Evolutionary conservation across 2,888 invertebrate species (phyloP).

Genomic region (Mellilla xanthometata): DNA sequence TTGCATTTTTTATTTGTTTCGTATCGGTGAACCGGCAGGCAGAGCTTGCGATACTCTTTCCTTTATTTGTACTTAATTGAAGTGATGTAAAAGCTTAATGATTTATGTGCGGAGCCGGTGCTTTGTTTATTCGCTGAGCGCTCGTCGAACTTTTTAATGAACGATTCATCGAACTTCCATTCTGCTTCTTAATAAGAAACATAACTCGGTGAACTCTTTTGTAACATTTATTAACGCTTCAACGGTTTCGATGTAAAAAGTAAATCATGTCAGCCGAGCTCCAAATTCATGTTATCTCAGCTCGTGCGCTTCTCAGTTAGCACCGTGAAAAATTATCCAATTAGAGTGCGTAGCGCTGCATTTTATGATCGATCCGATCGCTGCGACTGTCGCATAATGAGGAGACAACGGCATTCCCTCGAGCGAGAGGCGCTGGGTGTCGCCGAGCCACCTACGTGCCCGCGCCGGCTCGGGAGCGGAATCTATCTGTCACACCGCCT

Average conservation of each 20-base stretch:
- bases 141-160: conserved; percentile 14
- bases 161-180: conserved; percentile 11
- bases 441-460: conserved; percentile 73
- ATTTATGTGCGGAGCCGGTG: conserved; percentile 15
- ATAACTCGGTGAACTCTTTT: conserved; percentile 15
- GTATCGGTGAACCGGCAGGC: conserved; percentile 29
- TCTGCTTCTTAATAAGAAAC: conserved; percentile 10
- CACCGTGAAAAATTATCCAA: conserved; percentile 71
- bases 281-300: conserved; percentile 47
- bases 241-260: conserved; percentile 45
- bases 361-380: conserved; percentile 65
- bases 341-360: conserved; percentile 64
- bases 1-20: conserved; percentile 38
- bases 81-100: conserved; percentile 21
- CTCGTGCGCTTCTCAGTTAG: conserved; percentile 54
- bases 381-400: conserved; percentile 69
- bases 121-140: conserved; percentile 15
- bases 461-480: conserved; percentile 57
- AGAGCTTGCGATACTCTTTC: conserved; percentile 19
- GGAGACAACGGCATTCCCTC: conserved; percentile 67
- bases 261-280: conserved; percentile 44
- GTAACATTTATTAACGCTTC: conserved; percentile 45
- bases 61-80: conserved; percentile 24
- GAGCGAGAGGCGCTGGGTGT: conserved; percentile 70
- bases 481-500: conserved; percentile 74